Conservation (phyloP, 1,140 invertebrate genomes). For the Odontomachus brunneus region DNA sequence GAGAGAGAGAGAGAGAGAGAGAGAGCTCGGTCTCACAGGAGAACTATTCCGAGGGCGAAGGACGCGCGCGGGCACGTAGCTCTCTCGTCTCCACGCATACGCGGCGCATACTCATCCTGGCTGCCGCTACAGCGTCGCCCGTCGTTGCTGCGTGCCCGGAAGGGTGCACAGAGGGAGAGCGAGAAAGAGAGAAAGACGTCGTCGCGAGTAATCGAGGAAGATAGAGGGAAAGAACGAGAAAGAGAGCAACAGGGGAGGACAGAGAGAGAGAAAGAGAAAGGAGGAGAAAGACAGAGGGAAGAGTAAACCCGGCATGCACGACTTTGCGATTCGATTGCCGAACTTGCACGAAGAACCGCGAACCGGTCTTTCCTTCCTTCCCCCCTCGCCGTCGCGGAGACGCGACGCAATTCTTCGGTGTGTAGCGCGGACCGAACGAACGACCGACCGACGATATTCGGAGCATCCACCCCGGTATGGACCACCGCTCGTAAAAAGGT, state of each 20-base stretch:
- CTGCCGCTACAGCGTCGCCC: slow-evolving; percentile 23
- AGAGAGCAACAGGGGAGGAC: not conserved
- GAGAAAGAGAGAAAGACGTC: not conserved
- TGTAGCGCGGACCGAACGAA: too few relatives aligned
- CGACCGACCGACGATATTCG: slow-evolving; percentile 65
- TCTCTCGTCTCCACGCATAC: slow-evolving; percentile 26
- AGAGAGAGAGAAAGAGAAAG: not conserved
- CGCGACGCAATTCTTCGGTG: slow-evolving; percentile 45
- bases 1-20: too few relatives aligned
- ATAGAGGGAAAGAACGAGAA: not conserved
- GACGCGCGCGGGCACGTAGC: not conserved
- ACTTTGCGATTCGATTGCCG: slow-evolving; percentile 64
- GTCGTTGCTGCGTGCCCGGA: too few relatives aligned
- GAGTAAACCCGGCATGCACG: slow-evolving; percentile 16
- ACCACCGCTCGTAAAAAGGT: slow-evolving; percentile 66
- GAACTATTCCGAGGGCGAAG: slow-evolving; percentile 23
- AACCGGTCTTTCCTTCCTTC: slow-evolving; percentile 63
- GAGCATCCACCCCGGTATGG: slow-evolving; percentile 52
- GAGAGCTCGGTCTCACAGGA: slow-evolving; percentile 12
- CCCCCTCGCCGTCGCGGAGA: not conserved
- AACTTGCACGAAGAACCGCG: slow-evolving; percentile 69
- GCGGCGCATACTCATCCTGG: slow-evolving; percentile 38
- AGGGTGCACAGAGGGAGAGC: too few relatives aligned
- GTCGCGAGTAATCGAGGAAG: not conserved
- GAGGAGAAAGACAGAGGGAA: slow-evolving; percentile 26